A percentile compares a stretch with the other conserved stretches of the same genome.
These are phyloP conservation scores for Mohoua ochrocephala DNA, from an alignment of 2,113 vertebrate species.

Conservation along the genomic window DNA sequence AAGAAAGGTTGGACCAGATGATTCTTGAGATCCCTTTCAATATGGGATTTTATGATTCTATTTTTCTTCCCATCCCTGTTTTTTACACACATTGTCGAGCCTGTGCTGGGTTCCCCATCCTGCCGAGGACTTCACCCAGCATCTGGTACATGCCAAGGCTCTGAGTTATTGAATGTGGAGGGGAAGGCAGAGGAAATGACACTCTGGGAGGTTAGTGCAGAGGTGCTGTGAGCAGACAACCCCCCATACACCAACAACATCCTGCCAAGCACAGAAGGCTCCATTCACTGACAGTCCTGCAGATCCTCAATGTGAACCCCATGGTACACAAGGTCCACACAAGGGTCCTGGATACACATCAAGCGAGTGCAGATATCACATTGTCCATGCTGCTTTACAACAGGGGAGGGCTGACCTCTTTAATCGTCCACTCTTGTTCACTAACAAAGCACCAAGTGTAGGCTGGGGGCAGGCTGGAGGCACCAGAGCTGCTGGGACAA, in stretches of 20 bases:
- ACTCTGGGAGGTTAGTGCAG: accelerated
- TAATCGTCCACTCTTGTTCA: accelerated
- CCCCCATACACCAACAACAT: accelerated
- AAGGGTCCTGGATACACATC: background rate
- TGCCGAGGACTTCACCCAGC: background rate
- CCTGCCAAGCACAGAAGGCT: background rate
- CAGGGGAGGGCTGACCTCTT: background rate
- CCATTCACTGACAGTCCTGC: background rate
- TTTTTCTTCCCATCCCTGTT: background rate
- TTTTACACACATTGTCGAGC: background rate
- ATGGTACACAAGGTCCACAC: accelerated
- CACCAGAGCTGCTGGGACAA: background rate
- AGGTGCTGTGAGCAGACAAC: accelerated
- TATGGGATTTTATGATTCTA: no score
- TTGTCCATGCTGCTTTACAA: accelerated
- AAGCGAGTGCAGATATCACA: accelerated
- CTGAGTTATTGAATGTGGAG: background rate
- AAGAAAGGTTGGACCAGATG: background rate
- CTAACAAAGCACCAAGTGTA: accelerated
- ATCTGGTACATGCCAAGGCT: background rate
- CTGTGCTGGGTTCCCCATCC: accelerated
- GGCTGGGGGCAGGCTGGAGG: background rate
- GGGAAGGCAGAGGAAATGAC: background rate
- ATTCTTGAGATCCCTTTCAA: no score
- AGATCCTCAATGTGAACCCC: accelerated